Evolutionary conservation across 2,113 vertebrate species (phyloP), one percentile per base, ranked within the genome.

Genomic region (Bubo scandiacus): DNA sequence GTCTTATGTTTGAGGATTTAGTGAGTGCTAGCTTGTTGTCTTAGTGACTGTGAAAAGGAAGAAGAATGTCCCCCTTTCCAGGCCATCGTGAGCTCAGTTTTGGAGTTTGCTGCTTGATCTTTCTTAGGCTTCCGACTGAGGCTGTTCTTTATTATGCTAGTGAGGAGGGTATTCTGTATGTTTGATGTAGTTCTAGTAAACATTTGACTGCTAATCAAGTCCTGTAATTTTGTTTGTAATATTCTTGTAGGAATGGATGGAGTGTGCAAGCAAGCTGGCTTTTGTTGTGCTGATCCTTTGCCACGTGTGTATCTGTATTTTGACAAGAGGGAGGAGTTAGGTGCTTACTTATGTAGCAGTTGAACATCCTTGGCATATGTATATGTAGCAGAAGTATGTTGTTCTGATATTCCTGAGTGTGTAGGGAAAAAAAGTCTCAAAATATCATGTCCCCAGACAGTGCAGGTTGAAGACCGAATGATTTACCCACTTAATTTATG

Each of bases 231-330:
- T 27, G 5, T 49, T 61, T 54, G 5, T 27, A 25, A 51, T 70
- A 14, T 29, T 7, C 27, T n/a, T 58, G 16, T 18, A 27, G 42
- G 36, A 47, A 11, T 14, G 43, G 70, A 20, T 58, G 38, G 59
- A 63, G 38, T 17, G 27, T 30, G 17, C 36, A 38, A 47, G 40
- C 45, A 54, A 54, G 34, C 30, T 63, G 36, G 18, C 47, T 73
- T n/a, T 52, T 30, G 52, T 42, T 34, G 22, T 77, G 77, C 40
- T 8, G 14, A 26, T 45, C 16, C 27, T 34, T 34, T 81, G 80
- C 58, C 26, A 7, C 0, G 1, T 7, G 21, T 42, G 8, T 19
- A 22, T 42, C n/a, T 29, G 2, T 47, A 6, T 15, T 72, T 29
- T 43, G 40, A 21, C 9, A 20, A n/a, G 42, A 43, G 26, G 52